A percentile compares a stretch with the other conserved stretches of the same genome.
Conservation (phyloP, 2,113 vertebrate genomes). For the Sminthopsis crassicaudata region DNA sequence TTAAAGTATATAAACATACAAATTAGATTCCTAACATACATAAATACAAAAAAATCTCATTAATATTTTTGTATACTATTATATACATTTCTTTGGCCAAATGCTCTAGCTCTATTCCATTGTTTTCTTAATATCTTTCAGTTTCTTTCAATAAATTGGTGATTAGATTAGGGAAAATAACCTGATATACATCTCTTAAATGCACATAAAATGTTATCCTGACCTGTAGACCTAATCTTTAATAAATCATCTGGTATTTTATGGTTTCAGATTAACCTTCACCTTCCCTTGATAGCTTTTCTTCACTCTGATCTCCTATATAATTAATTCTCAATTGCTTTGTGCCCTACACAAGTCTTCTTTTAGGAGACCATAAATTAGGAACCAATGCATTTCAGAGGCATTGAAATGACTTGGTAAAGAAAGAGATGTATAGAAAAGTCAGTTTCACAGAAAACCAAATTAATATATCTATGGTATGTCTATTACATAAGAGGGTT, state of each 20-base stretch:
- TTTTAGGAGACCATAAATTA: not conserved
- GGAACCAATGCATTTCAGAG: not conserved
- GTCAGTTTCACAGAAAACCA: not conserved
- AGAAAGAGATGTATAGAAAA: not conserved
- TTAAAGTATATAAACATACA: not conserved
- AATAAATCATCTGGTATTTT: not conserved
- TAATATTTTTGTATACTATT: not conserved
- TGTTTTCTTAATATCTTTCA: not conserved
- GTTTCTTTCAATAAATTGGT: not conserved
- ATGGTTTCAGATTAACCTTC: not conserved
- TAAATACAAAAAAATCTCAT: not conserved
- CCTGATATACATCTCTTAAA: not conserved
- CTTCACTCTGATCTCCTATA: not conserved
- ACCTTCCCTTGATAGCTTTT: not conserved
- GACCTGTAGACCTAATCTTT: not conserved
- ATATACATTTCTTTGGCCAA: not conserved
- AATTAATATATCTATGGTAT: not conserved
- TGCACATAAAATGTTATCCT: not conserved
- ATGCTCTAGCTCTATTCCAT: not conserved
- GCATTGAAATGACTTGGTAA: not conserved
- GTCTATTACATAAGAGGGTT: not conserved
- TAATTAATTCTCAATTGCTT: slow-evolving; percentile 1
- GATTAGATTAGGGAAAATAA: not conserved
- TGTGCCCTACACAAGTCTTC: not conserved
- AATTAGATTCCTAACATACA: not conserved